Percentiles rank a stretch among this genome's conserved stretches.
Conservation (phyloP, 1,140 invertebrate species). For the Lordiphosa clarofinis region DNA sequence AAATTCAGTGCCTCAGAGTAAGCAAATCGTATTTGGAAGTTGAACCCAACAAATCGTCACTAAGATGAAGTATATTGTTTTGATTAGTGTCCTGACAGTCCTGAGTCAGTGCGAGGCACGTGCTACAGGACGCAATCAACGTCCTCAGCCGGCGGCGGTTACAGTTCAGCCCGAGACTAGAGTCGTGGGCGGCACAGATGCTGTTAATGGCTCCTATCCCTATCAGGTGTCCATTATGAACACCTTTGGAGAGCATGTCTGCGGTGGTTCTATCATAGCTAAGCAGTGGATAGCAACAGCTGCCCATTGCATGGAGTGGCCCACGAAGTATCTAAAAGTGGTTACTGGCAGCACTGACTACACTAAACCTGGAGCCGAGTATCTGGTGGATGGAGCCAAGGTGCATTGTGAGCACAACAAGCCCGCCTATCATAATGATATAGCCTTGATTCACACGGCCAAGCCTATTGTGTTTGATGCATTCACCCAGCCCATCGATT, state of each 20-base stretch:
- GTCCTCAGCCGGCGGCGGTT: conserved; percentile 15
- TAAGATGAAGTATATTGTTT: conserved; percentile 41
- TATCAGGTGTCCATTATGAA: conserved; percentile 80
- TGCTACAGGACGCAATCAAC: conserved; percentile 5
- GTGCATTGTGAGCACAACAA: conserved; percentile 66
- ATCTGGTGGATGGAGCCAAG: conserved; percentile 46
- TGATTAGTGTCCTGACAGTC: conserved; percentile 25
- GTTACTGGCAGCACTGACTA: conserved; percentile 64
- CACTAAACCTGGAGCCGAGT: conserved; percentile 53
- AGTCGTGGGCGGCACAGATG: conserved; percentile 79
- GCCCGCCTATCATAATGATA: conserved; percentile 80
- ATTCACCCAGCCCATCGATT: conserved; percentile 78
- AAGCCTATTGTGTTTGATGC: conserved; percentile 78
- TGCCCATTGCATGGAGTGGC: conserved; percentile 80
- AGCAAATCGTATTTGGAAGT: conserved; percentile 28
- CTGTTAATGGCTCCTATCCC: conserved; percentile 71
- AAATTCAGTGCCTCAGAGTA: neutral
- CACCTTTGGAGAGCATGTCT: conserved; percentile 71
- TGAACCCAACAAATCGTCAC: conserved; percentile 15
- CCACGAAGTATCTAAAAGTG: conserved; percentile 59
- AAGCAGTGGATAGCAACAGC: conserved; percentile 78
- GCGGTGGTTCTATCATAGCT: conserved; percentile 79
- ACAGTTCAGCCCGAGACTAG: conserved; percentile 45
- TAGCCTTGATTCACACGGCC: conserved; percentile 80
- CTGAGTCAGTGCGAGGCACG: conserved; percentile 26